These are phyloP conservation scores for Heliothis virescens DNA, from an alignment of 1,140 invertebrate species.

Conservation along the genomic window DNA sequence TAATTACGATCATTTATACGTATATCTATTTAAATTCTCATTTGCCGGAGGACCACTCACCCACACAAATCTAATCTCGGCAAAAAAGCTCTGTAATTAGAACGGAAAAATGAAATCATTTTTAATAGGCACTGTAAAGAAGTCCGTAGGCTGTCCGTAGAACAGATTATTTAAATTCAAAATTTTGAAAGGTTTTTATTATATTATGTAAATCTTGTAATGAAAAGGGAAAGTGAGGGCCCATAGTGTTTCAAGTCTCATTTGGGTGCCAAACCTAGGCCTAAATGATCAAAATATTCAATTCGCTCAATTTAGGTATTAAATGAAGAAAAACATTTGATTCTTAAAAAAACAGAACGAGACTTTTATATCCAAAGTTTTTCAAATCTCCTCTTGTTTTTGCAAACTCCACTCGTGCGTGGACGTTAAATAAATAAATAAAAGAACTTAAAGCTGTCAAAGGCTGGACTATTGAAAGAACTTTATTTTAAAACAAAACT, in stretches of 20 bases:
- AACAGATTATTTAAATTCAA: conserved; percentile 36
- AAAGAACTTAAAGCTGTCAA: neutral
- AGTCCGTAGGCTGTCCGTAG: conserved; percentile 14
- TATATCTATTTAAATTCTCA: neutral
- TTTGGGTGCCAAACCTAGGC: neutral
- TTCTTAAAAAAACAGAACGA: too few relatives aligned
- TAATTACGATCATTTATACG: too few relatives aligned
- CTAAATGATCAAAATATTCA: neutral
- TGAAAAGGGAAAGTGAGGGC: conserved; percentile 18
- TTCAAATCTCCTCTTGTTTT: too few relatives aligned
- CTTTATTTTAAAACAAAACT: neutral
- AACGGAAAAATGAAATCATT: neutral
- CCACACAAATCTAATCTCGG: too few relatives aligned
- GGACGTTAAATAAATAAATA: neutral
- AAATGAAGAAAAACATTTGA: neutral
- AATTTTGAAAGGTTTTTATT: conserved; percentile 34
- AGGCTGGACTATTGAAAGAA: neutral
- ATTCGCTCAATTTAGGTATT: too few relatives aligned
- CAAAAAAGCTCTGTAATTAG: too few relatives aligned
- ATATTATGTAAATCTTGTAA: conserved; percentile 40
- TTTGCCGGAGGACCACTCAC: too few relatives aligned
- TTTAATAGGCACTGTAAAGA: conserved; percentile 2
- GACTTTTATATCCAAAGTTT: too few relatives aligned
- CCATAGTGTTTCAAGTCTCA: neutral
- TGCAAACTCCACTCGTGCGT: too few relatives aligned